Percentiles rank a stretch among this genome's conserved stretches.
These are phyloP conservation scores for Bombycilla garrulus DNA, from an alignment of 2,113 vertebrate species.

Conservation along the genomic window DNA sequence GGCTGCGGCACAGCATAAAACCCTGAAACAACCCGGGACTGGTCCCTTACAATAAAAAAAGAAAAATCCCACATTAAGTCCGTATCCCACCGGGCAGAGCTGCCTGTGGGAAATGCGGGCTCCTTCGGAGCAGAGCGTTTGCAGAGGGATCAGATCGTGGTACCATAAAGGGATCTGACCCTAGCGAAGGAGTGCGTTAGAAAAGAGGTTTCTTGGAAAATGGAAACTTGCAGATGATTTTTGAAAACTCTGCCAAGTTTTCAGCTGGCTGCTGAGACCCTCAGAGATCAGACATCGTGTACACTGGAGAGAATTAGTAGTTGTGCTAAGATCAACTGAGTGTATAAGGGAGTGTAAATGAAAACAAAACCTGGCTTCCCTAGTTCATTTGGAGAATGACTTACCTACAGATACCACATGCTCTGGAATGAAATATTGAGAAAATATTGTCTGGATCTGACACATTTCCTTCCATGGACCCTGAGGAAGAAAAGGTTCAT, in stretches of 20 bases:
- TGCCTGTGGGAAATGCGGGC: rapidly evolving
- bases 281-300: background rate
- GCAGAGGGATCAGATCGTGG: background rate
- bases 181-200: rapidly evolving
- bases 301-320: background rate
- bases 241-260: background rate
- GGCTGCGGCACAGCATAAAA: rapidly evolving
- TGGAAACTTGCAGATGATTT: background rate
- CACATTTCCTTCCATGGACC: background rate
- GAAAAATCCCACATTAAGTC: rapidly evolving
- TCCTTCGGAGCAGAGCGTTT: background rate
- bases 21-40: background rate
- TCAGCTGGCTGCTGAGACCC: background rate
- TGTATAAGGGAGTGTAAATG: background rate
- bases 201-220: background rate
- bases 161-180: background rate
- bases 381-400: background rate
- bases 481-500: background rate
- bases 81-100: rapidly evolving
- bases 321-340: background rate
- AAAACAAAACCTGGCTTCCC: background rate
- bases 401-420: background rate
- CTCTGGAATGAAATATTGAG: background rate
- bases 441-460: background rate
- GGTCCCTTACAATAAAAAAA: background rate